Base-by-base conservation (phyloP, 1,140 invertebrate genomes). In the Harlomillsia oculata region DNA sequence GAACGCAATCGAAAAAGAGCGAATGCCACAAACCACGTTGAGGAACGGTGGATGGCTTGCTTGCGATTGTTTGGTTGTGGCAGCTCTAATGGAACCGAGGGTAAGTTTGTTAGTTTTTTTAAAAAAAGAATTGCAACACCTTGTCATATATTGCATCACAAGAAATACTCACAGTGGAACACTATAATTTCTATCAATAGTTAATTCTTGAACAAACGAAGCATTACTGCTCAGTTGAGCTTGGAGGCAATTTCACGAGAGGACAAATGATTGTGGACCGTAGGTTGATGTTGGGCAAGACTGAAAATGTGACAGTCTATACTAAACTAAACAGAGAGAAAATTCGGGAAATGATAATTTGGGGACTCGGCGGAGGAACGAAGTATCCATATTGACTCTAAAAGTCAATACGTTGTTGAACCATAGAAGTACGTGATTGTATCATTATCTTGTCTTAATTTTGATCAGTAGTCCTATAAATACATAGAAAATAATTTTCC, bases 181-280 rank as follows among this genome's bases (percentile, higher is more conserved):
- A 2, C n/a, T 41, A 5, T 20, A 20, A 41, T 9, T 14, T 2
- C 39, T 21, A 32, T 46, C 14, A 45, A 30, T 44, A 30, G 14
- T 18, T 34, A 40, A n/a, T n/a, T n/a, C n/a, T 41, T 20, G 3
- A 20, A 8, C 32, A 34, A 26, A 28, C 40, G 25, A 6, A n/a
- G 13, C 30, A 29, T 13, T 55, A 55, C 32, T 54, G 51, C 3
- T 74, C 75, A 18, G 75, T 81, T 2, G 79, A 82, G 63, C 67
- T 82, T 3, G 59, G 66, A 43, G 78, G 78, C 9, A 60, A 58
- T 8, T 71, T 70, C 56, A 81, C 79, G 0, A 70, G 80, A 60
- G 80, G 80, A 2, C 77, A 78, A 67, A 72, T 80, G 57, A 73
- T 79, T 0, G 66, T 82, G 25, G 78, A 80, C 71, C 76, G 78